Conservation (phyloP, 2,113 vertebrate genomes). For the Hiodon tergisus region DNA sequence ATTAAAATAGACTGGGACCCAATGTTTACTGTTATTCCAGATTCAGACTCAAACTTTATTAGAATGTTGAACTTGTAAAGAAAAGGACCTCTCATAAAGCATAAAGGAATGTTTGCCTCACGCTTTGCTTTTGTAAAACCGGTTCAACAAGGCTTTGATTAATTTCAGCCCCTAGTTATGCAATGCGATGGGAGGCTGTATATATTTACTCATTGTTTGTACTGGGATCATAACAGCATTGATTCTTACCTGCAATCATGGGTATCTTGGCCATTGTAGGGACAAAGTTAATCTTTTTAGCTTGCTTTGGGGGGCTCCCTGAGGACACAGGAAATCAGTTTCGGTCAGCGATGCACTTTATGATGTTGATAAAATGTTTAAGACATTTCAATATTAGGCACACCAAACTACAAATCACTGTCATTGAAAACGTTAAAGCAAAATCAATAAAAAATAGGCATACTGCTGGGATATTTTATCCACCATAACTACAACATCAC, state of each 20-base stretch:
- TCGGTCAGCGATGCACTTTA: background rate
- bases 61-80: too few relatives aligned
- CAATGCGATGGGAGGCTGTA: background rate
- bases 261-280: conserved; percentile 9
- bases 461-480: too few relatives aligned
- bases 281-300: conserved; percentile 7
- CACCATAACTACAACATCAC: background rate
- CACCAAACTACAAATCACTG: background rate
- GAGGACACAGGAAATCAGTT: background rate
- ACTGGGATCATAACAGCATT: background rate
- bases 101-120: too few relatives aligned
- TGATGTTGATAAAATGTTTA: background rate
- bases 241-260: conserved; percentile 18
- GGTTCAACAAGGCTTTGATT: background rate
- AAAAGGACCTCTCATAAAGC: too few relatives aligned
- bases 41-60: too few relatives aligned
- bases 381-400: background rate
- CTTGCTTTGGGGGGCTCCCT: background rate
- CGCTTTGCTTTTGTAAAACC: background rate
- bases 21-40: too few relatives aligned
- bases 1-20: too few relatives aligned
- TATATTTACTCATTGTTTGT: background rate
- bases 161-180: background rate
- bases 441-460: too few relatives aligned
- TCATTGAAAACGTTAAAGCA: too few relatives aligned